Conservation (phyloP, 1,140 invertebrate genomes). For the Drosophila asahinai region DNA sequence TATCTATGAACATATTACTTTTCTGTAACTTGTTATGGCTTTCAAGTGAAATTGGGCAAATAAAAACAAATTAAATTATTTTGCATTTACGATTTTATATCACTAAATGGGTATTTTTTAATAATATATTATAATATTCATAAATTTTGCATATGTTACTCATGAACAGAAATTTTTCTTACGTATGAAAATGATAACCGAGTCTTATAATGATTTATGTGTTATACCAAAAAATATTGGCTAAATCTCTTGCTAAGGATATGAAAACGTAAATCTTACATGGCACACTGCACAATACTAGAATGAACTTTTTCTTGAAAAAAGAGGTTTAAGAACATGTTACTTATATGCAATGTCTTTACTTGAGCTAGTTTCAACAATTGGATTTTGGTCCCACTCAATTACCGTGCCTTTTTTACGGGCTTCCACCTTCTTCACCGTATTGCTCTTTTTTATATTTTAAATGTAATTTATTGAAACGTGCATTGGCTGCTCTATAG, state of each 20-base stretch:
- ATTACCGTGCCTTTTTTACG: neutral
- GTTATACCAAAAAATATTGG: too few species aligned
- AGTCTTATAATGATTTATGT: too few species aligned
- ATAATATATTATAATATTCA: neutral
- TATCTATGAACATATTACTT: conserved; percentile 9
- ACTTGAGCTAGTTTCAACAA: neutral
- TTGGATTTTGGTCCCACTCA: neutral
- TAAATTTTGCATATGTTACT: neutral
- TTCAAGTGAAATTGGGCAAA: conserved; percentile 1
- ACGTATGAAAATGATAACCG: too few species aligned
- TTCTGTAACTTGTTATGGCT: neutral
- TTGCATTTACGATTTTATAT: neutral
- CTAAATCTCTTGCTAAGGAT: neutral
- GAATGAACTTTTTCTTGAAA: too few species aligned
- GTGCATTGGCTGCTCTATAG: conserved; percentile 55
- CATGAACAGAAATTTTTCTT: too few species aligned
- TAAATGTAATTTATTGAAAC: conserved; percentile 71
- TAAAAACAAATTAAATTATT: neutral
- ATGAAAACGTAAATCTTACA: neutral
- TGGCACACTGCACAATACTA: too few species aligned
- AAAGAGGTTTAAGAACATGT: neutral
- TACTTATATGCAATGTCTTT: neutral
- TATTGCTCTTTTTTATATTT: conserved; percentile 36
- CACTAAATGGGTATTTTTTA: neutral
- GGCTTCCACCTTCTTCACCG: neutral